Evolutionary conservation across 2,888 invertebrate genomes (phyloP), one percentile per base, ranked within the genome.

Genomic region (Euphydryas editha): DNA sequence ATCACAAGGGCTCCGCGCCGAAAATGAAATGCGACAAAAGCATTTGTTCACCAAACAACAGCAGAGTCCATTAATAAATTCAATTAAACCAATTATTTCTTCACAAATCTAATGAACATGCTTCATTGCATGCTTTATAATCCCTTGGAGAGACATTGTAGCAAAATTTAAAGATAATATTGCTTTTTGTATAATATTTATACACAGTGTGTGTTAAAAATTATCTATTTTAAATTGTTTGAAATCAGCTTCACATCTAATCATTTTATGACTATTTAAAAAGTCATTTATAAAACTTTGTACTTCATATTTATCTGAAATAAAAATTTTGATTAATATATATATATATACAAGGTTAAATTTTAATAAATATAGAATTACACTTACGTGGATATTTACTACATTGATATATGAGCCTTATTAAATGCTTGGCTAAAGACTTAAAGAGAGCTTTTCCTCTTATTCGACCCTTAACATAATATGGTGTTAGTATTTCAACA

Each of bases 381-480:
- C 63, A 79, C 88, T 86, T 76, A 94, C 94, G 86, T 78, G 94
- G 94, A 81, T 94, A 93, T 70, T 85, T 88, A 73, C 93, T 93
- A 72, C 93, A 91, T 72, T 94, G 90, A 68, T 93, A 93, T 66
- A 94, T 91, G 67, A 93, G 85, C 74, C 94, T 93, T 37, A 95
- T 93, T 59, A 95, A 85, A 77, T 94, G 93, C 76, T 94, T 94
- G 0, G 94, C 95, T 49, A 94, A 85, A 46, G 90, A 78, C 82
- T 95, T 95, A 78, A 95, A 95, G 58, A 95, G 80, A 42, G 90
- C 89, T 82, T 94, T 94, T 55, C 94, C 93, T 72, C 85, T 88
- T 49, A 95, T 94, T 55, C 92, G 87, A 1, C 94, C 93, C 72
- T 92, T 93, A n/a, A 93, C 92, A 75, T 94, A 95, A 77, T 93